Evolutionary conservation across 2,888 invertebrate genomes (phyloP), one percentile per base, ranked within the genome.

Genomic region (Hypomecis atomaria): DNA sequence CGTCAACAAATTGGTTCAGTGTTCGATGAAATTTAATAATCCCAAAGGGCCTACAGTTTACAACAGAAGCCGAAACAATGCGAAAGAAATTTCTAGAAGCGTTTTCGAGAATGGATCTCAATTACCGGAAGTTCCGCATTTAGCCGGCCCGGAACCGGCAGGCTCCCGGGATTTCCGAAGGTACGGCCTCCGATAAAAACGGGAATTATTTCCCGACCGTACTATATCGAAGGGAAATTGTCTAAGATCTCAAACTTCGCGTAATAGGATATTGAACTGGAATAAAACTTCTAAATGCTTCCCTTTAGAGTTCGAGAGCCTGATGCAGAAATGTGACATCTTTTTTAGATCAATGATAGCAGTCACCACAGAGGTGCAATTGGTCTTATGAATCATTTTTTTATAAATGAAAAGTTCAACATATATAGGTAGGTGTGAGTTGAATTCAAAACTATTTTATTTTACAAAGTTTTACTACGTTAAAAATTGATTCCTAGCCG

Each of bases 51-150:
- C 52, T 50, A 58, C 69, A 67, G 64, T 71, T 66, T 67, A 68
- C 62, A 65, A 49, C 62, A 60, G 67, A 70, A 76, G 67, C 74
- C 73, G 66, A 76, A 80, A 78, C 76, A 78, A 79, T 74, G 69
- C 71, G 68, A 74, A 71, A 42, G 60, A 65, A 60, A 60, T 72
- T 75, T 75, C 71, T 57, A 58, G 50, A 66, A 77, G 74, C 74
- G 72, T 74, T 79, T 78, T 78, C 71, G 71, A 71, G 76, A 78
- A 73, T 71, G 75, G 73, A 74, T 78, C 76, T 78, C 81, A 79
- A 79, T 81, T 80, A 81, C 82, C 73, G 76, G 77, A 77, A 76
- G 77, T 73, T 76, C 72, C 70, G 76, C 71, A 69, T 77, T 78
- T 76, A 78, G 75, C 73, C 71, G 71, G 71, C 71, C 72, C 71